Conservation (phyloP, 1,140 invertebrate genomes). For the Pectinophora gossypiella region DNA sequence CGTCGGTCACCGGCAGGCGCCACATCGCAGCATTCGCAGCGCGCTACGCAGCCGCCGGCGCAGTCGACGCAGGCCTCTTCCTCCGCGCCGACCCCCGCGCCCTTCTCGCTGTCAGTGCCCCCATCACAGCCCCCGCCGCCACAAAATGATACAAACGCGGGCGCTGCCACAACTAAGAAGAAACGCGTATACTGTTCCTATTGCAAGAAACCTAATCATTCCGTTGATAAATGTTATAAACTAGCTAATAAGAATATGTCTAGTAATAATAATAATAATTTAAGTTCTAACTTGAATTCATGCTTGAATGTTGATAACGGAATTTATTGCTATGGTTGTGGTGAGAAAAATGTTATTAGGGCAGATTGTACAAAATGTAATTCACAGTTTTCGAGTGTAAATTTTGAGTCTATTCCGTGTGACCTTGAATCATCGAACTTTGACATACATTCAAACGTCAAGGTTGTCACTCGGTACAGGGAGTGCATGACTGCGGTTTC, state of each 20-base stretch:
- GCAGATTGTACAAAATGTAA: not conserved
- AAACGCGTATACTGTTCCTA: not conserved
- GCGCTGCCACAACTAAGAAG: not conserved
- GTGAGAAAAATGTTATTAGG: not conserved
- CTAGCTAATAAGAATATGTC: not conserved
- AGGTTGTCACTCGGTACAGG: not conserved
- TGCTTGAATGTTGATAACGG: not conserved
- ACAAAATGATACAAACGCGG: not conserved
- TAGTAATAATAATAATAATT: conserved; percentile 2
- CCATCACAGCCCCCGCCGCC: not conserved
- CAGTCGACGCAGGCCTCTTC: too few relatives aligned
- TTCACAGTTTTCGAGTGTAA: not conserved
- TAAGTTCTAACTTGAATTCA: too few relatives aligned
- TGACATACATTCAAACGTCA: too few relatives aligned
- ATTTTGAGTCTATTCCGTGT: not conserved
- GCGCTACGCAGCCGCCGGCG: too few relatives aligned
- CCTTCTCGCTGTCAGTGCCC: not conserved
- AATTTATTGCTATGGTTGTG: conserved; percentile 6
- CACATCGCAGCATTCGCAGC: too few relatives aligned
- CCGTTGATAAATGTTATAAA: not conserved
- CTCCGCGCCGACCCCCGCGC: not conserved
- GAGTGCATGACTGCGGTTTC: not conserved
- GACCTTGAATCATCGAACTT: too few relatives aligned
- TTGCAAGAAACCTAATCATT: conserved; percentile 3
- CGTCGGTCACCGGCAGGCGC: not conserved